Evolutionary conservation across 2,797 vertebrate genomes (phyloP), one percentile per base, ranked within the genome.

Genomic region (Pampus argenteus): DNA sequence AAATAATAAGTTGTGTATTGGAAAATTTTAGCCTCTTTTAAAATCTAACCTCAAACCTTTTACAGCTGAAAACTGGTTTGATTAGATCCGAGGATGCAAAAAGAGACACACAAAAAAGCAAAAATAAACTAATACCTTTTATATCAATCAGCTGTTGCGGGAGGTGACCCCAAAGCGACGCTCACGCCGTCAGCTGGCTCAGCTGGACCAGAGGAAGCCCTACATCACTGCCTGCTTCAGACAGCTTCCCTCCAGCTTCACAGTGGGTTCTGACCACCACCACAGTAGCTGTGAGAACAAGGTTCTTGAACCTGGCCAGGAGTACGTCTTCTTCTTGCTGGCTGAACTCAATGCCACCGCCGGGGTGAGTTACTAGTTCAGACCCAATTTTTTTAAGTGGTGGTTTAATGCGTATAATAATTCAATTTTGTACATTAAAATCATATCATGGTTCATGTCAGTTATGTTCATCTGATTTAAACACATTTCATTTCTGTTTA

Each of bases 241-340:
- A 18, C 92, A 93, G 29, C 91, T 99, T 70, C 98, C 97, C 0
- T 11, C 92, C 15, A 92, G 93, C 82, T 97, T 98, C 93, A 95
- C 93, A 4, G 90, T 99, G 36, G 98, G 98, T 0, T 95, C 97
- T 72, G 95, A 97, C 91, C 95, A 95, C 50, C 94, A 93, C 47
- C 95, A 96, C 1, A 96, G 95, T 31, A 96, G 94, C 89, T 99
- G 97, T 0, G 97, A 98, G 92, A 99, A 98, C 93, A 94, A 95
- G 54, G 93, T 94, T 58, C 93, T 99, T 48, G 96, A 98, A 75
- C 91, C 96, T 0, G 96, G 96, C 45, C 96, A 98, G 88, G 95
- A 95, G 71, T 99, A 99, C 0, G 96, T 98, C 42, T 93, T 99
- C 84, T 99, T 99, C 68, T 92, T 99, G 81, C 91, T 99, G 68